Conservation (phyloP, 1,140 invertebrate species). For the Augochlora pura region DNA sequence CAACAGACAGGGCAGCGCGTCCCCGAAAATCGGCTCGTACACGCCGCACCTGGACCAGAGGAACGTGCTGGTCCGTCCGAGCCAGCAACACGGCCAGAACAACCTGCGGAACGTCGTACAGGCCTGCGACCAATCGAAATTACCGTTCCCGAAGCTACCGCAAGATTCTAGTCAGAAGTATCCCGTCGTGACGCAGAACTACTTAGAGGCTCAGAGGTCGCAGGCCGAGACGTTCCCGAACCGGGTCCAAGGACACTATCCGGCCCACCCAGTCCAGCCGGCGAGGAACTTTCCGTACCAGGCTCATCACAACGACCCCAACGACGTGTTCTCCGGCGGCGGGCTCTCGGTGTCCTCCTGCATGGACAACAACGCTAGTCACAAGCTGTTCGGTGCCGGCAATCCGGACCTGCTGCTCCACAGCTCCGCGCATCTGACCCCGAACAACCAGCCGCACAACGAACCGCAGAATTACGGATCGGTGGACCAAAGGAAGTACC, state of each 20-base stretch:
- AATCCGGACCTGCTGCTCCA: constrained; percentile 61
- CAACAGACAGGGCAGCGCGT: constrained; percentile 65
- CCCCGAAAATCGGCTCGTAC: constrained; percentile 66
- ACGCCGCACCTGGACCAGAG: constrained; percentile 62
- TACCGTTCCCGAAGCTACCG: constrained; percentile 50
- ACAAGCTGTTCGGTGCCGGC: constrained; percentile 50
- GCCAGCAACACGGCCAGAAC: constrained; percentile 56
- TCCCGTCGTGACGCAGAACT: constrained; percentile 52
- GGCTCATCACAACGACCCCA: constrained; percentile 50
- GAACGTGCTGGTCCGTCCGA: constrained; percentile 55
- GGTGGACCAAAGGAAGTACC: constrained; percentile 56
- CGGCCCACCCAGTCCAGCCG: constrained; percentile 41
- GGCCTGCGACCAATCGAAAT: constrained; percentile 53
- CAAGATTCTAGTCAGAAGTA: constrained; percentile 63
- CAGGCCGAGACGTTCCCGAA: constrained; percentile 55
- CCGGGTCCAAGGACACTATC: constrained; percentile 53
- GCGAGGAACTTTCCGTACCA: constrained; percentile 41
- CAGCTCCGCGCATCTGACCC: constrained; percentile 42
- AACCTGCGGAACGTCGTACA: constrained; percentile 50
- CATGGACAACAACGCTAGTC: constrained; percentile 53
- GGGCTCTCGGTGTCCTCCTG: constrained; percentile 45
- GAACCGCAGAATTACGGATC: constrained; percentile 43
- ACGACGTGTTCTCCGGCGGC: constrained; percentile 47
- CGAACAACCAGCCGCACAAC: constrained; percentile 44
- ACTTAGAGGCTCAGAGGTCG: constrained; percentile 55